Conservation (phyloP, 2,113 vertebrate genomes). For the Azemiops feae region DNA sequence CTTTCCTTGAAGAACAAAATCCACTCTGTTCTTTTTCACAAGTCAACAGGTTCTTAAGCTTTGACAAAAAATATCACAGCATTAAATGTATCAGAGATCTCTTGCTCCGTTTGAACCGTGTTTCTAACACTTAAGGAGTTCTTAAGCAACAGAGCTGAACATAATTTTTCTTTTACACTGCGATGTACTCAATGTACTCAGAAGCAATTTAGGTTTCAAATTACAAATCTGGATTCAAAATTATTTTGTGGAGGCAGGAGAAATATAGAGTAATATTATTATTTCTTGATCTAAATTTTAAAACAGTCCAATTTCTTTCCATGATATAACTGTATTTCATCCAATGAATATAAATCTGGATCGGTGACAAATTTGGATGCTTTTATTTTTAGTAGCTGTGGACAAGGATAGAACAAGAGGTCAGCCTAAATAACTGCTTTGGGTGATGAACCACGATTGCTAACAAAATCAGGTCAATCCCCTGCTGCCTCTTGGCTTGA, state of each 20-base stretch:
- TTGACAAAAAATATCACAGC: slow-evolving; percentile 18
- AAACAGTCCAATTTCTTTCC: neutral
- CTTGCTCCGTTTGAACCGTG: slow-evolving; percentile 24
- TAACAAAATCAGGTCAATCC: neutral
- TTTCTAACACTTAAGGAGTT: slow-evolving; percentile 13
- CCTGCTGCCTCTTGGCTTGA: neutral
- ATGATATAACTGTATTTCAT: neutral
- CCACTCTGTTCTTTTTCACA: slow-evolving; percentile 24
- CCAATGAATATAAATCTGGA: neutral
- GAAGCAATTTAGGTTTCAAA: slow-evolving; percentile 8
- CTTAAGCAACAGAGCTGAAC: neutral
- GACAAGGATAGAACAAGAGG: neutral
- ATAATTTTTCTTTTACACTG: slow-evolving; percentile 21
- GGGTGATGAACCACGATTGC: neutral
- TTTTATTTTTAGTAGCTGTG: neutral
- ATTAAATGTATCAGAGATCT: slow-evolving; percentile 15
- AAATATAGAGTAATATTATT: neutral
- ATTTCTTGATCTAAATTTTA: neutral
- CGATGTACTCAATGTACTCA: neutral
- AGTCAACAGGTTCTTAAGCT: slow-evolving; percentile 17
- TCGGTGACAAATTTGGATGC: neutral
- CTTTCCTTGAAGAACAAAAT: neutral
- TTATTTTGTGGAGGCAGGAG: neutral
- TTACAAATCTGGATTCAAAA: neutral
- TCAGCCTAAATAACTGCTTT: neutral